Percentiles rank a stretch among this genome's conserved stretches.
Conservation (phyloP, 1,140 invertebrate species). For the Trichoplusia ni region DNA sequence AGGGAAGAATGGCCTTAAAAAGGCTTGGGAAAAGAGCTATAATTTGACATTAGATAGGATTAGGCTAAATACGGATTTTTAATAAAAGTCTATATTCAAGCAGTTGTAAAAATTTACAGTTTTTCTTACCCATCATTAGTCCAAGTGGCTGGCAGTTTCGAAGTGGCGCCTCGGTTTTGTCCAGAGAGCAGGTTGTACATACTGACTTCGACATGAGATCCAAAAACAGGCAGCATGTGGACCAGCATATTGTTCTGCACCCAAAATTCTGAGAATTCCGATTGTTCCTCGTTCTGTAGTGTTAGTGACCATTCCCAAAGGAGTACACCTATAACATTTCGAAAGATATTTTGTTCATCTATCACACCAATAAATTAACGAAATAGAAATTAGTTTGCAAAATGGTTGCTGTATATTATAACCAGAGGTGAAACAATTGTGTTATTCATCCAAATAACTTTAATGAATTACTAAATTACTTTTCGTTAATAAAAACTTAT, state of each 20-base stretch:
- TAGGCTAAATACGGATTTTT: too few relatives aligned
- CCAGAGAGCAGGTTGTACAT: conserved; percentile 86
- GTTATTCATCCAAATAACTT: too few relatives aligned
- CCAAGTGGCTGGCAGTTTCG: conserved; percentile 85
- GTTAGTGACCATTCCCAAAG: conserved; percentile 84
- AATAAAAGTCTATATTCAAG: too few relatives aligned
- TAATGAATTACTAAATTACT: too few relatives aligned
- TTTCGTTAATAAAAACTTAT: too few relatives aligned
- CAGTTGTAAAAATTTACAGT: neutral
- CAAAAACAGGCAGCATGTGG: conserved; percentile 85
- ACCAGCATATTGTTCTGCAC: conserved; percentile 84
- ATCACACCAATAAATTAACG: too few relatives aligned
- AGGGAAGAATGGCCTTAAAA: too few relatives aligned
- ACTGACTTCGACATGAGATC: conserved; percentile 86
- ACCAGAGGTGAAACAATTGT: too few relatives aligned
- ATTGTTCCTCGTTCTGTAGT: conserved; percentile 75
- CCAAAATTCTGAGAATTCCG: conserved; percentile 82
- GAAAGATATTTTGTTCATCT: neutral
- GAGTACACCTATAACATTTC: conserved; percentile 65
- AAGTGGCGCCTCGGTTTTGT: conserved; percentile 83
- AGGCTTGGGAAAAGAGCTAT: too few relatives aligned
- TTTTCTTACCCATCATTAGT: conserved; percentile 82
- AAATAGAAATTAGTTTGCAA: too few relatives aligned
- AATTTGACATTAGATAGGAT: too few relatives aligned
- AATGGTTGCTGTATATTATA: too few relatives aligned